Evolutionary conservation across 2,797 vertebrate species (phyloP), one percentile per base, ranked within the genome.

Genomic region (Pelodytes ibericus): DNA sequence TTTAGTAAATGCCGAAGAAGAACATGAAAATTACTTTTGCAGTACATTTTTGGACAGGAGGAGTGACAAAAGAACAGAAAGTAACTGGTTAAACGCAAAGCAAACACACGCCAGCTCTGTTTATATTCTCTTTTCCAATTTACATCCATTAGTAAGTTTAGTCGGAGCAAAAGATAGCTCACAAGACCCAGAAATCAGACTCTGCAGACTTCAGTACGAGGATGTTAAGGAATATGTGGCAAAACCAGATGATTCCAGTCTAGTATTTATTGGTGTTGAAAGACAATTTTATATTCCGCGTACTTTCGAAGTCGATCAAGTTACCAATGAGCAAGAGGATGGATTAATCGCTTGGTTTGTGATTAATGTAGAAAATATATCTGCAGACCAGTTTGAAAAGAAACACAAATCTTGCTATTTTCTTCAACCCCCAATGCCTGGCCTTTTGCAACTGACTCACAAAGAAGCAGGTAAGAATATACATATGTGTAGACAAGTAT

Each of bases 261-360:
- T 94, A 67, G 72, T 98, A 85, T 99, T 98, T 85, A 90, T 99
- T 24, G 96, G 97, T 64, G 91, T 94, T 26, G 94, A 98, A 82
- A 90, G 87, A 82, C 87, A 85, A 75, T 82, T 76, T 47, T 13
- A 9, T 66, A 80, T 79, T 27, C 18, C 44, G 2, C 8, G 59
- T 67, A 51, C 63, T 73, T 11, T 1, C 62, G 68, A 3, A 66
- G 82, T 8, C 56, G 70, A 76, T 26, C 13, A 57, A 70, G 29
- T 47, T 4, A 61, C 71, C 41, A 83, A 82, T 59, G 83, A 76
- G 25, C 75, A 85, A 24, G 87, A 89, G 2, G 91, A 94, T 75
- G 90, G 89, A 0, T 84, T 93, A 64, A 81, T 94, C 26, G 94
- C 94, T 18, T 99, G 96, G 96, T 99, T 98, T 82, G 95, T 95